Evolutionary conservation across 2,113 vertebrate genomes (phyloP).

Genomic region (Maylandia zebra): DNA sequence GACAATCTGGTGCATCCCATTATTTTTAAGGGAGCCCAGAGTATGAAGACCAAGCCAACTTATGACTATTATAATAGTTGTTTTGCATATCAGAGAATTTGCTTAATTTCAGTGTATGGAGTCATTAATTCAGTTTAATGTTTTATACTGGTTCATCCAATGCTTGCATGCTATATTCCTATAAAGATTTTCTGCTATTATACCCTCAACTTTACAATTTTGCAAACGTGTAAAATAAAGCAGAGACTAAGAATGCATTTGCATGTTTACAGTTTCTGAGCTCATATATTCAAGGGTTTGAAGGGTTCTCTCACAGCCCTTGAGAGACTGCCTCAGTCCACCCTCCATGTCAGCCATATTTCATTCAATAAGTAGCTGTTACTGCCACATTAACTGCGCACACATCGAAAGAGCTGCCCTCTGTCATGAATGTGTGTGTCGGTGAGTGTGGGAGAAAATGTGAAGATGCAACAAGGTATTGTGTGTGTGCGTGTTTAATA

Average conservation of each 20-base stretch:
- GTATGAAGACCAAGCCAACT: neutral
- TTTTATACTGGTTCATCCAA: neutral
- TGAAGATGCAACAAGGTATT: neutral
- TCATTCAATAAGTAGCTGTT: slow-evolving; percentile 60
- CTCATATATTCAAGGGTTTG: neutral
- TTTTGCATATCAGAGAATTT: neutral
- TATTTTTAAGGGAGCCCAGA: neutral
- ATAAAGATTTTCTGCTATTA: neutral
- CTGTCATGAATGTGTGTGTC: neutral
- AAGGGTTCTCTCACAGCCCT: neutral
- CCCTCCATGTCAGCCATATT: slow-evolving; percentile 41
- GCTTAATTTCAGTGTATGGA: neutral
- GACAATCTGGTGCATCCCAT: neutral
- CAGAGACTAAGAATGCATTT: neutral
- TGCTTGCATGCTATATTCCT: neutral
- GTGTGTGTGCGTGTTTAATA: slow-evolving; percentile 1
- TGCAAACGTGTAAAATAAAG: neutral
- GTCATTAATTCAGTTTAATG: neutral
- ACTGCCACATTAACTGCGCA: slow-evolving; percentile 63
- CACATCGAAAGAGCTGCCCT: slow-evolving; percentile 21
- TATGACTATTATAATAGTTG: neutral
- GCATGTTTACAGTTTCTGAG: neutral
- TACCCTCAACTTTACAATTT: neutral
- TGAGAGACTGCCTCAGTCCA: slow-evolving; percentile 2
- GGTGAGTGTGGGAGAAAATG: neutral